Conservation (phyloP, 2,888 invertebrate genomes). For the Ashinkailepas kermadecensis region DNA sequence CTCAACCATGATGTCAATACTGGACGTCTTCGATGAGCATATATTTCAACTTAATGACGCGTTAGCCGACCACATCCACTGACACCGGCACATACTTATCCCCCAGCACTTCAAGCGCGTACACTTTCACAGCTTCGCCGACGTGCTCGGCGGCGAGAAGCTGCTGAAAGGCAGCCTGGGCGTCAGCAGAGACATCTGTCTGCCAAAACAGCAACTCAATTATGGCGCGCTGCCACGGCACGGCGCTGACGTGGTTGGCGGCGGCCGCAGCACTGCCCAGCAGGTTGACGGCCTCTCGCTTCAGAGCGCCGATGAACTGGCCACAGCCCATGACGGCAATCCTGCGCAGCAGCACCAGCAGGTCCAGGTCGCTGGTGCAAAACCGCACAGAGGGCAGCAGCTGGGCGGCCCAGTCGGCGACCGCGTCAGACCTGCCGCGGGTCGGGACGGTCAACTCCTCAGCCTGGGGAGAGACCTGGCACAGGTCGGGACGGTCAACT, state of each 20-base stretch:
- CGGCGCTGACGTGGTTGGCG: background rate
- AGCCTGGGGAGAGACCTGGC: too few species aligned
- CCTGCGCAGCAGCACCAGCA: conserved; percentile 37
- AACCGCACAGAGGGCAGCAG: background rate
- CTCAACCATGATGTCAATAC: too few species aligned
- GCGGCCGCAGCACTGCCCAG: background rate
- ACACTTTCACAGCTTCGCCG: background rate
- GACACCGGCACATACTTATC: background rate
- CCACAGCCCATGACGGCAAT: conserved; percentile 34
- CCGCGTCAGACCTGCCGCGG: conserved; percentile 37
- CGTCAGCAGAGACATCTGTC: background rate
- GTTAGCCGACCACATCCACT: background rate
- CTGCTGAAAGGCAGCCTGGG: background rate
- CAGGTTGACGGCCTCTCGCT: conserved; percentile 10
- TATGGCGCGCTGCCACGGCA: background rate
- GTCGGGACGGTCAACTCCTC: too few species aligned
- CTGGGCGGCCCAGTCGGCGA: conserved; percentile 34
- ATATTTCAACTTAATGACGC: too few species aligned
- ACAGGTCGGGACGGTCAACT: too few species aligned
- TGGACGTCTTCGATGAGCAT: too few species aligned
- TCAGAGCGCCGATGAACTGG: conserved; percentile 13
- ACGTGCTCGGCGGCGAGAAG: background rate
- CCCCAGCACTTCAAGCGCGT: background rate
- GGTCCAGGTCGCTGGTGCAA: background rate
- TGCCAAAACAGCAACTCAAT: conserved; percentile 16